Evolutionary conservation across 2,797 vertebrate genomes (phyloP), one percentile per base, ranked within the genome.

Genomic region (Hoplostethus mediterraneus): DNA sequence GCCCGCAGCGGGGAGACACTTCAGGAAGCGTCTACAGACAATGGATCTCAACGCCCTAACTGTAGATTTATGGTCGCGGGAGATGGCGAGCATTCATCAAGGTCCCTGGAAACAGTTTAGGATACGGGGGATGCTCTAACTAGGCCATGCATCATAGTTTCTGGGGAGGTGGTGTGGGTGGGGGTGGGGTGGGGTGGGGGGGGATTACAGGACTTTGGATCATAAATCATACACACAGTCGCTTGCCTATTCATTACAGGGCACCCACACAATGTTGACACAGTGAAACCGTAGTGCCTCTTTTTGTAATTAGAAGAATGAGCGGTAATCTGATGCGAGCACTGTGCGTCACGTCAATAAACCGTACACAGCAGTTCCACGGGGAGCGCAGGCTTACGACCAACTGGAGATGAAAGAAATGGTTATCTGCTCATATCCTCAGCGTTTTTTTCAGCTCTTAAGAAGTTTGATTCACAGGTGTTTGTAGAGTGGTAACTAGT

Each of bases 141-240:
- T 13, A 8, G 53, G 66, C 71, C 47, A 59, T 86, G 73, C 10
- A 77, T 87, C 71, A 82, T 42, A 13, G 44, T 82, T 45, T 59
- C 56, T 25, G 31, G 13, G 36, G 49, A 63, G 65, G 48, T 69
- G 73, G 53, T 21, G 21, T 21, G 21, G 21, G 21, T 21, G 21
- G 21, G 21, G 21, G 21, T 1, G 1, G 21, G 21, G 21, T 1
- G 21, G 21, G 21, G 21, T 21, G 21, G 21, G 21, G 21, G 21
- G 47, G 25, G 42, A 44, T 60, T 73, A 73, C 63, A 52, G 51
- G 30, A 51, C 57, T 28, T 49, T 2, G 56, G 57, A 30, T 52
- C 69, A 71, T 89, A 85, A 90, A 88, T 90, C 88, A 86, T 54
- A 44, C 36, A 59, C 55, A 72, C 62, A 62, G 36, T 30, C 5